Evolutionary conservation across 2,888 invertebrate genomes (phyloP).

Genomic region (Altica lythri): DNA sequence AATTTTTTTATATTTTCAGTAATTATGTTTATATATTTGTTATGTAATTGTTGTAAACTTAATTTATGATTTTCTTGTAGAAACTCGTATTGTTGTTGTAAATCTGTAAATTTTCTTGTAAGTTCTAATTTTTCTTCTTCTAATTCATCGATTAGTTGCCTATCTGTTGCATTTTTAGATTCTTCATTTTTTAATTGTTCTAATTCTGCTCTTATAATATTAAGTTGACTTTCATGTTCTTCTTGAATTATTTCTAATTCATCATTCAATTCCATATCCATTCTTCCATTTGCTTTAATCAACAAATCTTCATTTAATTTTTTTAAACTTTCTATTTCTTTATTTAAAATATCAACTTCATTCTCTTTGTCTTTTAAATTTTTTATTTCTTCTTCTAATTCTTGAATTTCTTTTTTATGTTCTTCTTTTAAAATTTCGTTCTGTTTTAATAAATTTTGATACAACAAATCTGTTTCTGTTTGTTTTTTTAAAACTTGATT

Average conservation of each 20-base stretch:
- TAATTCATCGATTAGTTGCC: constrained; percentile 28
- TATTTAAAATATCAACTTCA: constrained; percentile 22
- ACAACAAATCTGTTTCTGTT: neutral
- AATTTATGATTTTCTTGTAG: constrained; percentile 26
- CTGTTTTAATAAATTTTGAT: constrained; percentile 12
- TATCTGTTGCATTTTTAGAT: constrained; percentile 28
- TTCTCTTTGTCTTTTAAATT: constrained; percentile 5
- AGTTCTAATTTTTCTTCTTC: constrained; percentile 31
- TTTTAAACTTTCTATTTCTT: constrained; percentile 39
- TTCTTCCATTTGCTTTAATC: constrained; percentile 16
- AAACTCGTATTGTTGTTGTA: constrained; percentile 20
- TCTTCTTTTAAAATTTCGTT: constrained; percentile 14
- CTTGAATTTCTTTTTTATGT: constrained; percentile 1
- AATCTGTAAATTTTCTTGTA: constrained; percentile 20
- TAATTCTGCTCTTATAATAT: constrained; percentile 41
- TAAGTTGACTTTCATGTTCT: constrained; percentile 27
- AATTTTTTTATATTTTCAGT: constrained; percentile 45
- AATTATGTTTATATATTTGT: constrained; percentile 46
- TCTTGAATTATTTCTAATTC: constrained; percentile 25
- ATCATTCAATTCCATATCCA: constrained; percentile 28
- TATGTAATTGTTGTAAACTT: constrained; percentile 38
- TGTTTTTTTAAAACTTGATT: constrained; percentile 16
- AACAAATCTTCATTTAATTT: constrained; percentile 44
- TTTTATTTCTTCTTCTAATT: constrained; percentile 9
- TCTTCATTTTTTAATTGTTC: constrained; percentile 38